Base-by-base conservation (phyloP, 1,140 invertebrate species). In the Eupeodes corollae region DNA sequence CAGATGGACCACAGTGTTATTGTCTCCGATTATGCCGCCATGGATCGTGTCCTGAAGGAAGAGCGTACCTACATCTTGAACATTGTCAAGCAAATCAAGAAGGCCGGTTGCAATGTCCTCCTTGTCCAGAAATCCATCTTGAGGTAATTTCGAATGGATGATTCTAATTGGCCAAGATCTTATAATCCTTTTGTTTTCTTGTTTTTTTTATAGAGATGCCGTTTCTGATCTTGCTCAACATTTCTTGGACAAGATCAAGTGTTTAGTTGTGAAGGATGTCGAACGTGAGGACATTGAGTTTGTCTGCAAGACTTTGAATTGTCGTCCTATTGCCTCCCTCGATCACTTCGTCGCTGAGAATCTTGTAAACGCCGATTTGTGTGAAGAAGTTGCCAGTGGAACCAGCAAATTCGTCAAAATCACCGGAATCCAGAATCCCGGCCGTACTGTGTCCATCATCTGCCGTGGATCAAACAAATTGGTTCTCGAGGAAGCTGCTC, bases 1-100 rank as follows among this genome's bases (percentile, higher is more conserved):
- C 57, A 94, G 88, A 99, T 99, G 94, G 96, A 99, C 65, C 94
- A 98, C 72, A 91, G 84, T 69, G 91, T 99, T 1, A 83, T 99
- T 55, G 91, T 99, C 10, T 94, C 93, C 0, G 97, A 99, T 69
- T 99, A 99, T 66, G 81, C 94, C 35, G 93, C 96, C 49, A 99
- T 99, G 96, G 97, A 99, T 72, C 79, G 96, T 49, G 91, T 99
- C 1, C 66, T 99, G n/a, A 88, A 95, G 66, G 97, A 99, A 72
- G 97, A 99, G 71, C 80, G 97, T 44, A 82, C 90, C 42, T 99
- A 99, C 64, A 97, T 99, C 58, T 75, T 99, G 16, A 98, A 99
- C 58, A 96, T 99, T 63, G 90, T 98, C 0, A 99, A 99, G 71
- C 91, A 98, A 68, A 94, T 99, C 40, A 99, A 99, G 68, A 98